Evolutionary conservation across 2,888 invertebrate species (phyloP), one percentile per base, ranked within the genome.

Genomic region (Protodeltote pygarga): DNA sequence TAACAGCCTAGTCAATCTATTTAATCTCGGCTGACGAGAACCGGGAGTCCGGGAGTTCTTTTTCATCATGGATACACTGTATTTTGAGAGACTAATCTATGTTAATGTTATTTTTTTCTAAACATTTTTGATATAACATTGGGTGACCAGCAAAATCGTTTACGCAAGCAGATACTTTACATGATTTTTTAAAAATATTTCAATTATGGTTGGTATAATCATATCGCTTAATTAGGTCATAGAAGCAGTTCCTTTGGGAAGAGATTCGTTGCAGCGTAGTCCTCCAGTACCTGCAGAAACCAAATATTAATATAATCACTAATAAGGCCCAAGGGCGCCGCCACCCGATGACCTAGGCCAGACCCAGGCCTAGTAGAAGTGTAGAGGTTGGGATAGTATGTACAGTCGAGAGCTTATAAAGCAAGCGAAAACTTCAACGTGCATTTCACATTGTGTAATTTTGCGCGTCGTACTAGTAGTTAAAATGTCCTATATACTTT

Each of bases 221-320:
- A 27, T 33, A 25, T 55, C 41, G 20, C 37, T 59, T 52, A 58
- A 13, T 51, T 50, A 42, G 71, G 77, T 94, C 91, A 94, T 79
- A 94, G 90, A 16, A 93, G 83, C 61, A 96, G 89, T 38, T 95
- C 95, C 77, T 93, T 93, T 1, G 98, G 98, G 83, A 97, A 97
- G 53, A 98, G 93, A 71, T 96, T 95, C 95, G 97, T 96, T 27
- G 93, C 88, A 33, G 95, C 94, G 75, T 95, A 97, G 87, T 98
- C 97, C 64, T 96, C 93, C 15, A 98, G 86, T 44, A 98, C 94
- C 94, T 95, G 89, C 0, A 70, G 32, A 49, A 68, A 48, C 32
- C 16, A 29, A 9, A 32, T n/a, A n/a, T n/a, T n/a, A n/a, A n/a
- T n/a, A n/a, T n/a, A n/a, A n/a, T n/a, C n/a, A n/a, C n/a, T n/a